Evolutionary conservation across 2,113 vertebrate genomes (phyloP), one percentile per base, ranked within the genome.

Genomic region (Gasterosteus aculeatus): DNA sequence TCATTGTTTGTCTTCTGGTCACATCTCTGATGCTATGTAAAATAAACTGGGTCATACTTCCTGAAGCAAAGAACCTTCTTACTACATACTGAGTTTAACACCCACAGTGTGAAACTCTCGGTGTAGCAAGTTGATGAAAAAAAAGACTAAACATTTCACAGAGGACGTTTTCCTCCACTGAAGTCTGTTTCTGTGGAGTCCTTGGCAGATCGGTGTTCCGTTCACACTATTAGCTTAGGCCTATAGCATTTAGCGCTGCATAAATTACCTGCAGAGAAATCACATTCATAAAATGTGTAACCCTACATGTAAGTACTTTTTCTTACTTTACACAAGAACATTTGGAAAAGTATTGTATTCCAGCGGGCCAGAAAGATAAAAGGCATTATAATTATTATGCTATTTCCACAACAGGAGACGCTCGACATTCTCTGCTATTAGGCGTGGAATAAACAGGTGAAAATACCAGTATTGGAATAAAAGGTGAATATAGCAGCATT

Each of bases 1-100:
- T 75, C 76, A 71, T 38, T 79, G 71, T 80, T 75, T 83, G 51
- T 76, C 54, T 75, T 76, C 26, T 72, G 80, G 72, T 75, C 53
- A 22, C 57, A 51, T 63, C 70, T 69, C 66, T 80, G 49, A 59
- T 70, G 67, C 39, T 46, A 39, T 57, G 31, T 54, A 74, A 35
- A 54, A 12, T 61, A 5, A 78, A 84, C 60, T 80, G 15, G 33
- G 47, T 62, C 77, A 56, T 41, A 15, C 41, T 72, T 18, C 44
- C 62, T 38, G 3, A 58, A 47, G 16, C 51, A 51, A 60, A 69
- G 31, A 58, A 49, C 4, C 58, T 31, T 51, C 15, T 22, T 26
- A 59, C 22, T 69, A 26, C 44, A 33, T 2, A 19, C 8, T 11
- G 66, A 22, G 56, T 53, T 35, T 31, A 64, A 57, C 53, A 49